Evolutionary conservation across 2,888 invertebrate genomes (phyloP), one percentile per base, ranked within the genome.

Genomic region (Lissocephala sabroskyi): DNA sequence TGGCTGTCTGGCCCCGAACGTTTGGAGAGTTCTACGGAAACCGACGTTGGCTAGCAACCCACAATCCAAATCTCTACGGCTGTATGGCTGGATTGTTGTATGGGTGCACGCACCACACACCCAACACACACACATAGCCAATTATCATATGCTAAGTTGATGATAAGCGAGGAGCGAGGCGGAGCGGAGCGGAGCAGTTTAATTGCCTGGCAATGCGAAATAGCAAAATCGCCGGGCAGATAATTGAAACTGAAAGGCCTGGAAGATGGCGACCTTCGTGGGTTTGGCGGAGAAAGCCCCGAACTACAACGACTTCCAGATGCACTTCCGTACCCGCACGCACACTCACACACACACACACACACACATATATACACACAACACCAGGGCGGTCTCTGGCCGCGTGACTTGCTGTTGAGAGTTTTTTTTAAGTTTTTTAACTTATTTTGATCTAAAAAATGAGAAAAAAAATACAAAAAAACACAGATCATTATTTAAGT

Each of bases 21-120:
- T 80, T 76, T 79, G 79, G 79, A 80, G 60, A 66, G 63, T 68
- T 68, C 59, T 54, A 55, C 42, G 68, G 68, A 73, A 61, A 61
- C 70, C 76, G 70, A 66, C 75, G 74, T 56, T 54, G 51, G 55
- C 58, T 49, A 52, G 46, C 52, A 50, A 52, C 33, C 39, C 50
- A 53, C 52, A 23, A 23, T 23, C 23, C 7, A 23, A 9, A 9
- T 10, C 4, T 26, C 14, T 11, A 28, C 2, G 14, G 9, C 30
- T 30, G 16, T 7, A 30, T 10, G 10, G 39, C 39, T 19, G n/a
- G n/a, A n/a, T 11, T 16, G 32, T 19, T 30, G 10, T 39, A 18
- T 17, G 6, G 33, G 43, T 23, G 33, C 43, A 7, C 35, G 13
- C 19, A 19, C 14, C 43, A 33, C 26, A 19, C 58, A 10, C 13